A percentile compares a stretch with the other conserved stretches of the same genome.
These are phyloP conservation scores for Oxystoma pomonae DNA, from an alignment of 2,888 invertebrate genomes.

Conservation along the genomic window DNA sequence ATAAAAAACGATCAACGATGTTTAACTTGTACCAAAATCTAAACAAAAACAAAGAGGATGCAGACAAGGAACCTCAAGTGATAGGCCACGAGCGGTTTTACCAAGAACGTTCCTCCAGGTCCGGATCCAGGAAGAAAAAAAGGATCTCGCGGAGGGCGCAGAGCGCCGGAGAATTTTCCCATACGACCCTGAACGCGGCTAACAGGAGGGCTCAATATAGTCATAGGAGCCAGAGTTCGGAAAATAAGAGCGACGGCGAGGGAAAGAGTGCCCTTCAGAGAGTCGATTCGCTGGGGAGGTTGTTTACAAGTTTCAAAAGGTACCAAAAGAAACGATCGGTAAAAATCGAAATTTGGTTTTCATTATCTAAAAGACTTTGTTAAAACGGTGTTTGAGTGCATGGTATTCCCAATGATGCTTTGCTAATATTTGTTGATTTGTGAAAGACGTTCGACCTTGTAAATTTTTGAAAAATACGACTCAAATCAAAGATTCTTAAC, in stretches of 20 bases:
- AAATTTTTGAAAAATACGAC: no score
- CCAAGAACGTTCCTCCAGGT: slow-evolving; percentile 58
- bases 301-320: slow-evolving; percentile 54
- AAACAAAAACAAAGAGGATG: slow-evolving; percentile 53
- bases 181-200: slow-evolving; percentile 59
- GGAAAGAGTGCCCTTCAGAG: slow-evolving; percentile 54
- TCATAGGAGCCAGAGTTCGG: slow-evolving; percentile 62
- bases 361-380: no score
- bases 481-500: no score
- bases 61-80: slow-evolving; percentile 56
- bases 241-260: slow-evolving; percentile 56
- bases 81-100: slow-evolving; percentile 82
- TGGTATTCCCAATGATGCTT: no score
- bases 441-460: no score
- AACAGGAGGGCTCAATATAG: slow-evolving; percentile 58
- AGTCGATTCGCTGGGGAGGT: slow-evolving; percentile 70
- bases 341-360: no score
- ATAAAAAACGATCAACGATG: slow-evolving; percentile 48
- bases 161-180: slow-evolving; percentile 65
- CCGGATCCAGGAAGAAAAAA: slow-evolving; percentile 49
- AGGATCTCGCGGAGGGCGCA: slow-evolving; percentile 59
- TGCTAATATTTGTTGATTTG: no score
- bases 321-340: no score
- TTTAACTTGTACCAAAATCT: slow-evolving; percentile 74
- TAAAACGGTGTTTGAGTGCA: no score